Evolutionary conservation across 2,888 invertebrate genomes (phyloP).

Genomic region (Erebia epiphron): DNA sequence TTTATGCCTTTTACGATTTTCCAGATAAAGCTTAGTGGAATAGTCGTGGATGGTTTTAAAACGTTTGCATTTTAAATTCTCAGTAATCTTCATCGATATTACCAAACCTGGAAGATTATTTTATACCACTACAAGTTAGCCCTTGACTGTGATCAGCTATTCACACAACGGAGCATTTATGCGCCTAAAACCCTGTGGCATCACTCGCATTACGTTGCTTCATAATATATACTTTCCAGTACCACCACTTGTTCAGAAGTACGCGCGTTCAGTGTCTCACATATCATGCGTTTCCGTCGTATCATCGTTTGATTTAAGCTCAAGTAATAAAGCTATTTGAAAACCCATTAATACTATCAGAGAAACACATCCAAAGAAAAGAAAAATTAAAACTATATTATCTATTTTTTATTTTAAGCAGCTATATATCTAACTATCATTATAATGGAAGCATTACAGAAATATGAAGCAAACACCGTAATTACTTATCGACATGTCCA

Average conservation of each 20-base stretch:
- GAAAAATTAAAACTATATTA: too few relatives aligned
- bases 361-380: too few relatives aligned
- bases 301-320: neutral
- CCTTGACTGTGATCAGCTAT: too few relatives aligned
- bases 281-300: too few relatives aligned
- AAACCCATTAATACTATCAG: neutral
- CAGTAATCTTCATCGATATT: neutral
- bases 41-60: neutral
- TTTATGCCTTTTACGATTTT: slow-evolving; percentile 11
- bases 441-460: slow-evolving; percentile 15
- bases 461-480: slow-evolving; percentile 25
- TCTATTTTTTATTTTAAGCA: neutral
- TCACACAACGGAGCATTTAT: too few relatives aligned
- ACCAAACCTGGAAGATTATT: neutral
- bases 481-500: slow-evolving; percentile 60
- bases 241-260: too few relatives aligned
- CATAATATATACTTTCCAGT: too few relatives aligned
- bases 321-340: neutral
- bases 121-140: too few relatives aligned
- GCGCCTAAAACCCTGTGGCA: too few relatives aligned
- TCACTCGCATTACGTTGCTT: too few relatives aligned
- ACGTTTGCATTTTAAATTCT: neutral
- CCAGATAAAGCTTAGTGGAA: neutral
- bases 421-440: slow-evolving; percentile 1
- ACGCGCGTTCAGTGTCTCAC: too few relatives aligned